A percentile compares a stretch with the other conserved stretches of the same genome.
Conservation (phyloP, 92 coral and sea anemone genomes). For the Heliopora coerulea region DNA sequence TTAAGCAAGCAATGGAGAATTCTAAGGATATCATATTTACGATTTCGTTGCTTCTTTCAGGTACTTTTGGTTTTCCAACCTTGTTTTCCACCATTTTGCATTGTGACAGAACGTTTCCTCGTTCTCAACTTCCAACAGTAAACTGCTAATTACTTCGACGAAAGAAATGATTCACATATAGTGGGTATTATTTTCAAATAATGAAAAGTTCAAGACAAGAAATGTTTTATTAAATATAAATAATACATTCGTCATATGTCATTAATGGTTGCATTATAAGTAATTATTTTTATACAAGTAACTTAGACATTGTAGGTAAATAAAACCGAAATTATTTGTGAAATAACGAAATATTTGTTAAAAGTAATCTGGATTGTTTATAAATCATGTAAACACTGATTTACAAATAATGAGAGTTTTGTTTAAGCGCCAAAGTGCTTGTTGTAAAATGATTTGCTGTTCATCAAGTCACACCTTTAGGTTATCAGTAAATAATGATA, state of each 20-base stretch:
- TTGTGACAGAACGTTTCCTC: background rate
- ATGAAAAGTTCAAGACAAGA: background rate
- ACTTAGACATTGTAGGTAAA: too few relatives aligned
- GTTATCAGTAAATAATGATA: too few relatives aligned
- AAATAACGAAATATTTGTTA: too few relatives aligned
- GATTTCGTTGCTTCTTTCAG: background rate
- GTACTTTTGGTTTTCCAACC: background rate
- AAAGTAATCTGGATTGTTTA: too few relatives aligned
- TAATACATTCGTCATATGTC: background rate
- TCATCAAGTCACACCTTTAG: too few relatives aligned
- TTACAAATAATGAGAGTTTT: too few relatives aligned
- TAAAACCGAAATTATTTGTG: too few relatives aligned
- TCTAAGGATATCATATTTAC: background rate
- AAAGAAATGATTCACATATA: background rate
- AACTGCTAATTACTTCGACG: background rate
- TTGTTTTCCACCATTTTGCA: background rate
- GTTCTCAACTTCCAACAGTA: background rate
- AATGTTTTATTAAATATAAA: background rate
- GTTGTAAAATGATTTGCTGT: too few relatives aligned
- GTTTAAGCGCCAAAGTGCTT: too few relatives aligned
- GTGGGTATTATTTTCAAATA: background rate
- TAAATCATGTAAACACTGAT: too few relatives aligned
- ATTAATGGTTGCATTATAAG: too few relatives aligned
- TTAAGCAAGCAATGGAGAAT: constrained; percentile 10
- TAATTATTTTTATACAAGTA: too few relatives aligned